Percentiles rank a stretch among this genome's conserved stretches.
These are phyloP conservation scores for Platichthys flesus DNA, from an alignment of 2,113 vertebrate species.

Conservation along the genomic window DNA sequence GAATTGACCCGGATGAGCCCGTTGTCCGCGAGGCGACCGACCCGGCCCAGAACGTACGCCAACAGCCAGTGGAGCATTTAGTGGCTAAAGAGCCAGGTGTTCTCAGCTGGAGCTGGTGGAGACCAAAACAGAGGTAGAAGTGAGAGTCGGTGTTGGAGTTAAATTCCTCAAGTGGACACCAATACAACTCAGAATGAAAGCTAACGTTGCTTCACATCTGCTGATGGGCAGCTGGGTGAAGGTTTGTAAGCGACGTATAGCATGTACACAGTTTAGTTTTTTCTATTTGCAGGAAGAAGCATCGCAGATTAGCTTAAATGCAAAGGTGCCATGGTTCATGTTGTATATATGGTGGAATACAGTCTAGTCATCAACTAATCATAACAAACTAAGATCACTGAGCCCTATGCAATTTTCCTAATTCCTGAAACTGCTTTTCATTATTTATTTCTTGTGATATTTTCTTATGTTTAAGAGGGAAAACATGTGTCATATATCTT, in stretches of 20 bases:
- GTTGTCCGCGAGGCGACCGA: background rate
- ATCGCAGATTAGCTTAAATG: no score
- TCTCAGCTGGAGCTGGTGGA: background rate
- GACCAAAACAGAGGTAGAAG: background rate
- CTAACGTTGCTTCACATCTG: no score
- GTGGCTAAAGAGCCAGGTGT: background rate
- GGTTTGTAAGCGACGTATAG: no score
- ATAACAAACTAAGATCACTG: background rate
- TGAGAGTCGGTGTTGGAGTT: background rate
- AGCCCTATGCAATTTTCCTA: background rate
- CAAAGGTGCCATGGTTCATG: no score
- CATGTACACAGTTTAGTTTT: no score
- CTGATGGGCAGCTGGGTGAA: no score
- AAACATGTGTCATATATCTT: slow-evolving; percentile 12
- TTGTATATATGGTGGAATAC: no score
- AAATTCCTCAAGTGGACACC: background rate
- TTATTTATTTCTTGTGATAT: no score
- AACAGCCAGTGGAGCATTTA: background rate
- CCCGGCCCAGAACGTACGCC: background rate
- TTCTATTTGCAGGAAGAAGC: background rate
- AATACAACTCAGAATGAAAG: background rate
- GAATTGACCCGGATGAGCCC: background rate
- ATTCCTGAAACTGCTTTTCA: background rate
- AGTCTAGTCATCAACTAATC: no score
- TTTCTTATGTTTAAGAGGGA: background rate